Base-by-base conservation (phyloP, 2,888 invertebrate genomes). In the Parelbella ahira region DNA sequence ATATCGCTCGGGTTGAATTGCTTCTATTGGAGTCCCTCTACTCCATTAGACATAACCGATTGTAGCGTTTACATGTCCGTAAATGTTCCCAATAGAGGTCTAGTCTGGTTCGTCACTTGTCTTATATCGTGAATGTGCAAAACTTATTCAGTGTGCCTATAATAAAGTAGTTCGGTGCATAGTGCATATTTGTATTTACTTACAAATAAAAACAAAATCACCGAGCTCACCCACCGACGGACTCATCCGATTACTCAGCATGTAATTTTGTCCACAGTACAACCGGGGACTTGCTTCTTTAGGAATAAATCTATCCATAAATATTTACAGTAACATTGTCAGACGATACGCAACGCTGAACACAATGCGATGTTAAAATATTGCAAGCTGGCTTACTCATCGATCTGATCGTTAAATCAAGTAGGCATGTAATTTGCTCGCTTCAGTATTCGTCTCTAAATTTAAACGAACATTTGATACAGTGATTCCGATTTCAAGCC, bases 181-280 rank as follows among this genome's bases (percentile, higher is more conserved):
- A n/a, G n/a, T n/a, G n/a, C n/a, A n/a, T n/a, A n/a, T 1, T 12
- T 4, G 11, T 10, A 25, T 19, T 36, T 27, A n/a, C 12, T 3
- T 18, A n/a, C 45, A 48, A 29, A 6, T 18, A 59, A 60, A 56
- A 78, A 71, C 67, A 63, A 68, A 75, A 64, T 71, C 74, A 72
- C 71, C 53, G 57, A 72, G 64, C 71, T 75, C 66, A 62, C 71
- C 79, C 70, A 67, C 60, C 51, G 59, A 60, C 65, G 66, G 70
- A 78, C 73, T 79, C 79, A 76, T 63, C 66, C 70, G 73, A 75
- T 83, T 83, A 79, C 76, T 83, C 82, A 80, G 66, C 64, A 68
- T 68, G 70, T 79, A 80, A 82, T 82, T 83, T 76, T 56, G 77
- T 76, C 71, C 63, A 65, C 59, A 63, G 58, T 52, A 60, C 58